These are phyloP conservation scores for Sebastes itinus DNA, from an alignment of 2,797 vertebrate genomes.

Conservation along the genomic window DNA sequence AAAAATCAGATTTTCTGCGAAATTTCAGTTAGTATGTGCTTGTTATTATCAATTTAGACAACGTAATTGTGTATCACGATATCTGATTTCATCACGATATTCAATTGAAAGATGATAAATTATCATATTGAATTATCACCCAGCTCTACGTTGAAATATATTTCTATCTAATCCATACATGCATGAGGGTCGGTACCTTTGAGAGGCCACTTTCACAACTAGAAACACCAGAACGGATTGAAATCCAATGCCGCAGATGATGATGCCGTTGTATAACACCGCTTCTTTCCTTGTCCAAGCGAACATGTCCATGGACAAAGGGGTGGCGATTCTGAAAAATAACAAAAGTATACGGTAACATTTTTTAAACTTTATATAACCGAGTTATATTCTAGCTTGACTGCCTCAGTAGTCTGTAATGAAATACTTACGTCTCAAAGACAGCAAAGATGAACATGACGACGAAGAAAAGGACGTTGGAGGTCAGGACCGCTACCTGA, in stretches of 20 bases:
- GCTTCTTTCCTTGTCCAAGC: slow-evolving; percentile 93
- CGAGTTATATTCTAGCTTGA: not conserved
- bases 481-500: slow-evolving; percentile 86
- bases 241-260: slow-evolving; percentile 91
- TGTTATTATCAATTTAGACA: no score
- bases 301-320: slow-evolving; percentile 98
- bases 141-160: not conserved
- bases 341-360: not conserved
- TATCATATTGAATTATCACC: no score
- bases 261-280: slow-evolving; percentile 92
- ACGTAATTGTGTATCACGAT: no score
- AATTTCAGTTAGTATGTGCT: no score
- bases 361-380: not conserved
- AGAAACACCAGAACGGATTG: slow-evolving; percentile 91
- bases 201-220: slow-evolving; percentile 87
- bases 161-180: not conserved
- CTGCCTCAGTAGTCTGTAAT: not conserved
- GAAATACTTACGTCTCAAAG: slow-evolving; percentile 93
- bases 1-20: no score
- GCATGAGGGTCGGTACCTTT: slow-evolving; percentile 74
- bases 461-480: slow-evolving; percentile 93
- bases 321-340: slow-evolving; percentile 88
- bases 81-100: no score
- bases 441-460: slow-evolving; percentile 95
- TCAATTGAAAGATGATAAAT: no score